Base-by-base conservation (phyloP, 2,888 invertebrate species). In the Eupithecia inturbata region DNA sequence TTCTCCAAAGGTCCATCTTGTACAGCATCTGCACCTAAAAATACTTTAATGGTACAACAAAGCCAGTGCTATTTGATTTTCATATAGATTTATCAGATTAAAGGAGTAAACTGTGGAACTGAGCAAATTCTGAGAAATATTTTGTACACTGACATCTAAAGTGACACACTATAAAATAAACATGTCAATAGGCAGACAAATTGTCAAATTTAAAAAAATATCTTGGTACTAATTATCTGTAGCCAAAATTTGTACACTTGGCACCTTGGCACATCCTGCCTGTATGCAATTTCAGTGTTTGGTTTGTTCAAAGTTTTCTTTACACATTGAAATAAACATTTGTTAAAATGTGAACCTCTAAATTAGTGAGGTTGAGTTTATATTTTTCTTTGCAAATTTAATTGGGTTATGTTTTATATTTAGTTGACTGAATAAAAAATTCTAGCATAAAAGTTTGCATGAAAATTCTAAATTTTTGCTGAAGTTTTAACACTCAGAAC, bases 81-180 rank as follows among this genome's bases (percentile, higher is more conserved):
- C 31, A 62, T 31, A 62, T 31, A 62, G 31, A 62, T 57, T 22
- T 57, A 62, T 31, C 28, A 62, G 19, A 31, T 9, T 31, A 19
- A 31, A 0, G 16, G 19, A 62, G 31, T 28, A 31, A 31, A 62
- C 31, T 31, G n/a, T 64, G 36, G 36, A 33, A 64, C 7, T 62
- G 31, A 31, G 62, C 31, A 31, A 63, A 63, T 33, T 63, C n/a
- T n/a, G 63, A 64, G 3, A 64, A 36, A 22, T 64, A 31, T 62
- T 9, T 62, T 72, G 53, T 63, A 74, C 57, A 78, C 39, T 89
- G 89, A 88, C 89, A 89, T 84, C 81, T 83, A 79, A 70, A 41
- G 81, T 88, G 89, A 88, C 89, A 88, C 79, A 84, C 83, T 82
- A 79, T 64, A 80, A 82, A 84, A 83, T 84, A 78, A 66, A 71